Evolutionary conservation across 2,888 invertebrate genomes (phyloP).

Genomic region (Orgyia antiqua): DNA sequence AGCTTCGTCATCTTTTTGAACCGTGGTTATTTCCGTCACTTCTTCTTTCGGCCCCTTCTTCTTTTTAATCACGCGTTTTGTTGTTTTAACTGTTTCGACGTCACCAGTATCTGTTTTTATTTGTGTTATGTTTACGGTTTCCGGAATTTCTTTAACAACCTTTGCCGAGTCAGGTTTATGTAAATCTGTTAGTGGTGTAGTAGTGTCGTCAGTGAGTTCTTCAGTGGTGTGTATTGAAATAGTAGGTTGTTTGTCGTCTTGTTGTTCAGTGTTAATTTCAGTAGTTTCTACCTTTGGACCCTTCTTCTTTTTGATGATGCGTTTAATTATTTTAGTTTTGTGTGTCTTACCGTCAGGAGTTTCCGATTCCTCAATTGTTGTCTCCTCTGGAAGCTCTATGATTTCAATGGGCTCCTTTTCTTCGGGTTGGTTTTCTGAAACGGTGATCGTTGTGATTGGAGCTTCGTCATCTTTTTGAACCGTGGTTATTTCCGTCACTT

Average conservation of each 20-base stretch:
- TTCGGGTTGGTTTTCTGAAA: no score
- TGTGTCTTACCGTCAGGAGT: conserved; percentile 33
- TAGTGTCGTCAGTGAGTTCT: neutral
- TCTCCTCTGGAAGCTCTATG: conserved; percentile 44
- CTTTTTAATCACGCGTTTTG: neutral
- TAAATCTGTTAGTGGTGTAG: conserved; percentile 3
- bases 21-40: neutral
- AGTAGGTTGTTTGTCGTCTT: conserved; percentile 28
- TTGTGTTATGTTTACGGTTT: conserved; percentile 26
- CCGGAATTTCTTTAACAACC: conserved; percentile 28
- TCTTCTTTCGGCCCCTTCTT: neutral
- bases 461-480: conserved; percentile 17
- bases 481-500: conserved; percentile 22
- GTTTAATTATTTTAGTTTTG: conserved; percentile 33
- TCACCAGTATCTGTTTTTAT: conserved; percentile 9
- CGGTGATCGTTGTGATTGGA: conserved; percentile 19
- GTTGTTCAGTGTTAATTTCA: conserved; percentile 31
- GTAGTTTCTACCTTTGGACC: conserved; percentile 26
- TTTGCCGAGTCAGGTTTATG: neutral
- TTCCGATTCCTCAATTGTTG: conserved; percentile 30
- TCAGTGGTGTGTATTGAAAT: conserved; percentile 7
- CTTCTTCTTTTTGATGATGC: conserved; percentile 29
- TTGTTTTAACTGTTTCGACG: neutral
- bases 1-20: neutral
- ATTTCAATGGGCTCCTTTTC: no score